These are phyloP conservation scores for Semicossyphus pulcher DNA, from an alignment of 2,113 vertebrate species.

Conservation along the genomic window DNA sequence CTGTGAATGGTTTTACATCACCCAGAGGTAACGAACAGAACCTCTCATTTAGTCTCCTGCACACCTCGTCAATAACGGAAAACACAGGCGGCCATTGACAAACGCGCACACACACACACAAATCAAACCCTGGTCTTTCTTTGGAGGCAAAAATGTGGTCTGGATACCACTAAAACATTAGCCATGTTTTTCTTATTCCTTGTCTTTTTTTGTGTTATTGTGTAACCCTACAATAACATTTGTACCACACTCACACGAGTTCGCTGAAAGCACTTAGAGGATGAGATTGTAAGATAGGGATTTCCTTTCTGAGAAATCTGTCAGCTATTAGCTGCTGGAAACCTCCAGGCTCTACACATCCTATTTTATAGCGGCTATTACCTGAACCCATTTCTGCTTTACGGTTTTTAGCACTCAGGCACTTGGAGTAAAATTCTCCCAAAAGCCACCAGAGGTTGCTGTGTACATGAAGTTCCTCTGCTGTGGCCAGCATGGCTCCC, in stretches of 20 bases:
- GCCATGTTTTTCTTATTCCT: conserved; percentile 47
- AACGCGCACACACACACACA: background rate
- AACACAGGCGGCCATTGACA: conserved; percentile 58
- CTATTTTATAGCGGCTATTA: conserved; percentile 61
- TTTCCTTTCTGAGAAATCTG: conserved; percentile 66
- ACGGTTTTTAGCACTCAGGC: background rate
- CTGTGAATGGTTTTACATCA: conserved; percentile 75
- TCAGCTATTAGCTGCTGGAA: conserved; percentile 61
- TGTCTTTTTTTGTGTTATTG: conserved; percentile 26
- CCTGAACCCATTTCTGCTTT: conserved; percentile 31
- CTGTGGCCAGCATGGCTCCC: background rate
- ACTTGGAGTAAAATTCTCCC: conserved; percentile 1
- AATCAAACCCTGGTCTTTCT: conserved; percentile 14
- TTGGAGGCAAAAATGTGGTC: conserved; percentile 25
- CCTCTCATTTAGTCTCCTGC: conserved; percentile 54
- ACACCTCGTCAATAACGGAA: conserved; percentile 77
- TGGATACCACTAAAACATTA: conserved; percentile 30
- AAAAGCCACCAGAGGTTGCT: conserved; percentile 77
- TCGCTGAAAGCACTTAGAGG: conserved; percentile 49
- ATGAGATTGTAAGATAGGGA: conserved; percentile 58
- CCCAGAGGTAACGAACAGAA: conserved; percentile 55
- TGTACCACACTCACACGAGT: conserved; percentile 35
- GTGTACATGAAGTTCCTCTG: conserved; percentile 53
- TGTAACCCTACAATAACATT: conserved; percentile 43
- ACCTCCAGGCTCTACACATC: conserved; percentile 42